Evolutionary conservation across 2,888 invertebrate species (phyloP).

Genomic region (Panopea generosa): DNA sequence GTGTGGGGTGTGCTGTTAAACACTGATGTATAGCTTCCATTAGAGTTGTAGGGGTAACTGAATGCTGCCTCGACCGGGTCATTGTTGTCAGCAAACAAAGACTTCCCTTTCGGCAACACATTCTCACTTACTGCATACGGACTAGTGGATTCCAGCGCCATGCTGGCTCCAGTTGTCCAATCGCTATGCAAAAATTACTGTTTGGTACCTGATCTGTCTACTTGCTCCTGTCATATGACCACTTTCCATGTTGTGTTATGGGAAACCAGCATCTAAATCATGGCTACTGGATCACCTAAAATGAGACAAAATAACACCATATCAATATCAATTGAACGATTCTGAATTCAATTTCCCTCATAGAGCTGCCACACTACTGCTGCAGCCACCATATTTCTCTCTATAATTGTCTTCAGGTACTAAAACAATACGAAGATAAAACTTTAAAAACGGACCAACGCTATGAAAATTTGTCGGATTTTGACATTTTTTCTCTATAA

Average conservation of each 20-base stretch:
- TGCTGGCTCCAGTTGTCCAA: slow-evolving; percentile 12
- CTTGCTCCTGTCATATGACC: neutral
- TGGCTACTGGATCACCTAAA: neutral
- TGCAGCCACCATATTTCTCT: too few relatives aligned
- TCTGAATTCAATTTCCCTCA: too few relatives aligned
- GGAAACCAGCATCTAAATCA: neutral
- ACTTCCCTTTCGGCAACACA: slow-evolving; percentile 37
- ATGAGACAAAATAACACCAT: too few relatives aligned
- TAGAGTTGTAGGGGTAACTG: slow-evolving; percentile 45
- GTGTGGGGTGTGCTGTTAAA: slow-evolving; percentile 42
- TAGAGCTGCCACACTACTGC: too few relatives aligned
- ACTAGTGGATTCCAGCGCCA: slow-evolving; percentile 61
- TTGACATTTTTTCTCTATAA: too few relatives aligned
- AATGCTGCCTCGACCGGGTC: slow-evolving; percentile 42
- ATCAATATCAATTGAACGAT: too few relatives aligned
- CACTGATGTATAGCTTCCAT: slow-evolving; percentile 42
- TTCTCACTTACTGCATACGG: slow-evolving; percentile 45
- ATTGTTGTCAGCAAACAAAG: slow-evolving; percentile 45
- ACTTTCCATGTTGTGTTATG: slow-evolving; percentile 16
- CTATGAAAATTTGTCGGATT: too few relatives aligned
- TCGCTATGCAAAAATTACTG: neutral
- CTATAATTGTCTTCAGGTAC: too few relatives aligned
- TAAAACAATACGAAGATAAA: too few relatives aligned
- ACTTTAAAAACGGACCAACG: too few relatives aligned
- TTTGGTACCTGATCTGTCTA: neutral